Conservation (phyloP, 1,140 invertebrate genomes). For the Drosophila grimshawi region DNA sequence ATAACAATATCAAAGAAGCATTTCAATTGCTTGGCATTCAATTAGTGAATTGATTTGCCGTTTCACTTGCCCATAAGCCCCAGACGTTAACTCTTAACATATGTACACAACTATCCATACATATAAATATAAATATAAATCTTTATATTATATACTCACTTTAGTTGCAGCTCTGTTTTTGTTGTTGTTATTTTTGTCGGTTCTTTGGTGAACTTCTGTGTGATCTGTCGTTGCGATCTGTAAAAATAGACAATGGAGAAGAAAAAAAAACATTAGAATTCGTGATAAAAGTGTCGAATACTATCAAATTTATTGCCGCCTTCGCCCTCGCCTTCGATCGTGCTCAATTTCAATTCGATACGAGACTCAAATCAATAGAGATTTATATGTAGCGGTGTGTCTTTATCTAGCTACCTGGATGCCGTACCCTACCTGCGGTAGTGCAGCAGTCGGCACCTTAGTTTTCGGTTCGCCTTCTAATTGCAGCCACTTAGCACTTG, state of each 20-base stretch:
- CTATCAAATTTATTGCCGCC: slow-evolving; percentile 70
- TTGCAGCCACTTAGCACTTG: slow-evolving; percentile 77
- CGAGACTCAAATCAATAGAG: slow-evolving; percentile 32
- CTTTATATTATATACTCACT: slow-evolving; percentile 26
- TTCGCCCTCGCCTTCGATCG: slow-evolving; percentile 36
- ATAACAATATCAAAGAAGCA: slow-evolving; percentile 70
- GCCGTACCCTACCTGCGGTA: background rate
- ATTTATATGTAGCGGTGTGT: slow-evolving; percentile 4
- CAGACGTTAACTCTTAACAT: background rate
- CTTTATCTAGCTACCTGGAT: slow-evolving; percentile 46
- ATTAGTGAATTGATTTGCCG: slow-evolving; percentile 72
- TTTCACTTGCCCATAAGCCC: slow-evolving; percentile 1
- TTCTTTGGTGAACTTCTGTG: slow-evolving; percentile 2
- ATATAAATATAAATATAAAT: background rate
- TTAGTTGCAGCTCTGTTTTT: slow-evolving; percentile 12
- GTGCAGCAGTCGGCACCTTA: background rate
- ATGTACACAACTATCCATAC: background rate
- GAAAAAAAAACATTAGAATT: slow-evolving; percentile 8
- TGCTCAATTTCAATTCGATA: slow-evolving; percentile 54
- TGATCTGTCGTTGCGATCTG: slow-evolving; percentile 20
- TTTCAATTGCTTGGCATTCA: slow-evolving; percentile 70
- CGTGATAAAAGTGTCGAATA: slow-evolving; percentile 76
- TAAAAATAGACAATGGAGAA: background rate
- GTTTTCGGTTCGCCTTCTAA: slow-evolving; percentile 40
- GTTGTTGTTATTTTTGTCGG: background rate